Percentiles rank a stretch among this genome's conserved stretches.
Evolutionary conservation across 2,888 invertebrate species (phyloP).

Genomic region (Troides oblongomaculatus): DNA sequence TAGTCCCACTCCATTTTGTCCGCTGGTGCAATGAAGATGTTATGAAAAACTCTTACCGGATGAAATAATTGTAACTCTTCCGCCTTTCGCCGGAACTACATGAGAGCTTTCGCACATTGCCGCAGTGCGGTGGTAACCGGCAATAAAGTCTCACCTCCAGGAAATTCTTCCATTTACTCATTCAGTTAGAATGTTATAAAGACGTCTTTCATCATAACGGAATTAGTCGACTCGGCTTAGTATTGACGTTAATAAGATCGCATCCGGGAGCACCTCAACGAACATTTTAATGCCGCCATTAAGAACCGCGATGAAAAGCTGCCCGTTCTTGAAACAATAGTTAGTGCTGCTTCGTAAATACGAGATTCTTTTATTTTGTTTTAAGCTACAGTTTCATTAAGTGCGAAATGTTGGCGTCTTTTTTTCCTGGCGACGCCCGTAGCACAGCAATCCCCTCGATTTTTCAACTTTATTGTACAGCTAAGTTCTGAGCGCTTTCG

Average conservation of each 20-base stretch:
- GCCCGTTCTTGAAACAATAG: slow-evolving; percentile 63
- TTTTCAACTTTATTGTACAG: slow-evolving; percentile 74
- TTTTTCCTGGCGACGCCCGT: slow-evolving; percentile 69
- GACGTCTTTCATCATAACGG: background rate
- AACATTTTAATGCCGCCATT: slow-evolving; percentile 60
- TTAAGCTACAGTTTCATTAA: slow-evolving; percentile 75
- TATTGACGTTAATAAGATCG: slow-evolving; percentile 26
- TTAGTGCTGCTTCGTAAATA: slow-evolving; percentile 64
- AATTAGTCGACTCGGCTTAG: background rate
- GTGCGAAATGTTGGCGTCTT: slow-evolving; percentile 73
- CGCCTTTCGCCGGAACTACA: no score
- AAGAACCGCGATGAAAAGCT: slow-evolving; percentile 53
- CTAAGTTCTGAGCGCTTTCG: slow-evolving; percentile 57
- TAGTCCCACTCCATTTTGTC: no score
- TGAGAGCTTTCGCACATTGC: no score
- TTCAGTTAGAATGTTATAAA: background rate
- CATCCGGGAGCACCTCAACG: slow-evolving; percentile 43
- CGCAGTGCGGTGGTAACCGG: no score
- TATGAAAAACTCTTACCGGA: no score
- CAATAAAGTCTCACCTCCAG: background rate
- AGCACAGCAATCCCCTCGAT: slow-evolving; percentile 66
- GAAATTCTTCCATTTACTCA: background rate
- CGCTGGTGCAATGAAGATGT: no score
- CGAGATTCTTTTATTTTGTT: slow-evolving; percentile 71
- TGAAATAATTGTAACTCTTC: no score